Base-by-base conservation (phyloP, 2,888 invertebrate species). In the Dasypolia templi region DNA sequence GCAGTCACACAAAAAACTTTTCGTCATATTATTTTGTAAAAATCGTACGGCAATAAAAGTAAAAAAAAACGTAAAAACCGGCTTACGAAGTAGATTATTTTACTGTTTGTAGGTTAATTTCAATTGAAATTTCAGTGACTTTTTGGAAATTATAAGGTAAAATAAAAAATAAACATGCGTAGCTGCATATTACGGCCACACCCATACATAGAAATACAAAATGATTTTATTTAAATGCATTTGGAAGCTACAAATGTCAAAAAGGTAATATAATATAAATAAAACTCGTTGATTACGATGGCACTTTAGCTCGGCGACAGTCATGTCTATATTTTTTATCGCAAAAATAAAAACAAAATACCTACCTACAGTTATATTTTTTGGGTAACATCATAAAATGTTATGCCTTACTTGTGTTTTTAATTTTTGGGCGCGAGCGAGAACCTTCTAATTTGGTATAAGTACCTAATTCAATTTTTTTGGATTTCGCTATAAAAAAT, bases 281-380 rank as follows among this genome's bases (percentile, higher is more conserved):
- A 92, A 91, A 91, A 82, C 68, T 64, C 62, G 65, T 78, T 88
- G 72, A 84, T 92, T 88, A 91, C 82, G 87, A 85, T 77, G 81
- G 82, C 89, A 86, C 86, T 90, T 89, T 79, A 69, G 71, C 44
- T 42, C 46, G 73, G 73, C 65, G 90, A 90, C 90, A 88, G 75
- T 87, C 88, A 92, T 89, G 90, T 91, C 92, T 92, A 90, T 91
- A 92, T 93, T 90, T 92, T 92, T 89, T 89, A 86, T 87, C 83
- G 81, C 87, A 65, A 78, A 84, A 88, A 87, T 87, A 87, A 89
- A 90, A 90, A 87, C 67, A 88, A 86, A 86, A 67, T 81, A 87
- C 17, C 49, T 49, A 42, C 68, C 46, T 46, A 86, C 88, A 87
- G 87, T 86, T 89, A 88, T 84, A 68, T 84, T 73, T 89, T 89